phyloP scores from a whole-genome alignment of 2,888 invertebrate species.

The Trachelus troglodyta region DNA sequence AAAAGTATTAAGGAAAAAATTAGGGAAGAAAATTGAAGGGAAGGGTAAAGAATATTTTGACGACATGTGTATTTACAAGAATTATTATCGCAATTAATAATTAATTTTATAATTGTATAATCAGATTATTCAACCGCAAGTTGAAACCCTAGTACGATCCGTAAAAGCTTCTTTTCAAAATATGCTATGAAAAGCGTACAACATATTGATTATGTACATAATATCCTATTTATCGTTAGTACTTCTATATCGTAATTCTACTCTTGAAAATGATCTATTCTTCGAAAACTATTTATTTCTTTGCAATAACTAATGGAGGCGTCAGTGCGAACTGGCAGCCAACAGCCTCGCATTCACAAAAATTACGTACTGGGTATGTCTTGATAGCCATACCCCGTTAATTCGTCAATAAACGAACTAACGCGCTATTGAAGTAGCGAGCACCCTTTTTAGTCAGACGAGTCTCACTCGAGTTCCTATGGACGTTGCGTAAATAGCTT shows the following conservation, averaged over 20 bases:
- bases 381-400: slow-evolving; percentile 86
- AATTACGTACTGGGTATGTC: slow-evolving; percentile 88
- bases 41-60: not conserved
- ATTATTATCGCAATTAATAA: not conserved
- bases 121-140: not conserved
- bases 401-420: slow-evolving; percentile 62
- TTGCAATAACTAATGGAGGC: slow-evolving; percentile 65
- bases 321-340: slow-evolving; percentile 77
- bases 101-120: not conserved
- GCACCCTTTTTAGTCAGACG: slow-evolving; percentile 59
- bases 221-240: too few relatives aligned
- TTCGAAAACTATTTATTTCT: not conserved
- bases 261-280: not conserved
- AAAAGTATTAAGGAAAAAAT: not conserved
- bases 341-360: slow-evolving; percentile 78
- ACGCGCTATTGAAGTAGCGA: slow-evolving; percentile 79
- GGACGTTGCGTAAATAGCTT: not conserved
- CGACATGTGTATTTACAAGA: not conserved
- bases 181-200: not conserved
- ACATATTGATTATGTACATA: too few relatives aligned
- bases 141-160: not conserved
- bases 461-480: not conserved
- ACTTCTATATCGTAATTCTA: too few relatives aligned
- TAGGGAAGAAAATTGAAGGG: not conserved
- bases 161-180: not conserved